Evolutionary conservation across 1,140 invertebrate species (phyloP), one percentile per base, ranked within the genome.

Genomic region (Drosophila lowei): DNA sequence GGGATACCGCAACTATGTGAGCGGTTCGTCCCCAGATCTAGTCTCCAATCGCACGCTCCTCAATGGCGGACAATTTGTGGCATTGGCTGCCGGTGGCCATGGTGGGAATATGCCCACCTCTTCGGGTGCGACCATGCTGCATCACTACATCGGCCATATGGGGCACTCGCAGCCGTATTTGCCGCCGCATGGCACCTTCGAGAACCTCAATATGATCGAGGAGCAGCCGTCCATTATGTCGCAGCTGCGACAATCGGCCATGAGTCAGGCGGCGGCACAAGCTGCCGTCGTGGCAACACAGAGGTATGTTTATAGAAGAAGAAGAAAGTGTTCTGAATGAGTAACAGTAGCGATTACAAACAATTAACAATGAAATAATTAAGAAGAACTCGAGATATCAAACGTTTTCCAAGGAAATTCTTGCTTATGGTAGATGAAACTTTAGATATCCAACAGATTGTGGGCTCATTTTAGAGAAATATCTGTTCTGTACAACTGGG

Each of bases 21-120:
- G 94, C 6, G 95, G 95, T 1, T 95, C 95, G 6, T 96, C 95
- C 90, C 95, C 95, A 0, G 95, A 96, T 92, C 90, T 96, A 62
- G 94, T 96, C 0, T 95, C 95, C 3, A 94, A 94, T 23, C 92
- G 94, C 53, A 93, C 92, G 18, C 92, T 94, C 16, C 77, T 94
- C 38, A 94, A 93, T 61, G 79, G 75, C 21, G 83, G 77, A 0
- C 77, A 79, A 62, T 92, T 66, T 61, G 50, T 85, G 1, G 67
- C 77, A 0, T 6, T 85, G 38, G 52, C 77, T 0, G 52, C 65
- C 3, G 68, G 65, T 3, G 71, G 58, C 6, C 64, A 75, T 73
- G 43, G 88, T 72, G 59, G 90, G 18, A 83, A 83, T 49, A 60
- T 86, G 59, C 81, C 86, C 28, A 86, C 80, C 3, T 79, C 77